Conservation (phyloP, 2,113 vertebrate genomes). For the Mirza zaza region DNA sequence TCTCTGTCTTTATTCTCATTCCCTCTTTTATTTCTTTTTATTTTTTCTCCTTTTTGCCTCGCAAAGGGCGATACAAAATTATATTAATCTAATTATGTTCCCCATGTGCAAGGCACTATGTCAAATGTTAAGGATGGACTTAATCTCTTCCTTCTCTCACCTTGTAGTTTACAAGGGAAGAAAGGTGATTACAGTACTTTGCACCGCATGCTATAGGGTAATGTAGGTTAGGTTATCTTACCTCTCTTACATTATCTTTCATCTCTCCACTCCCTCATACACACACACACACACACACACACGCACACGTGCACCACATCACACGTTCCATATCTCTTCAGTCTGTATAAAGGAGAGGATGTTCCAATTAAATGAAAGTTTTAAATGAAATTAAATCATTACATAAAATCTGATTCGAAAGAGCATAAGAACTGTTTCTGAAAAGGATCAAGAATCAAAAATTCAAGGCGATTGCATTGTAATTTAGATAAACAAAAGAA, state of each 20-base stretch:
- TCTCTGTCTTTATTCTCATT: background rate
- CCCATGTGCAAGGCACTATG: background rate
- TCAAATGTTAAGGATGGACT: background rate
- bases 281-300: background rate
- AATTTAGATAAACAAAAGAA: conserved; percentile 26
- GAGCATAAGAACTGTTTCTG: background rate
- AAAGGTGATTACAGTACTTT: background rate
- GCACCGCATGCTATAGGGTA: background rate
- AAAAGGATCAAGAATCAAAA: conserved; percentile 23
- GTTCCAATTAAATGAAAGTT: conserved; percentile 23
- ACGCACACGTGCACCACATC: background rate
- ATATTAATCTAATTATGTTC: background rate
- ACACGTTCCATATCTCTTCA: background rate
- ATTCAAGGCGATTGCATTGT: background rate
- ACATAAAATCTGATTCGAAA: conserved; percentile 41
- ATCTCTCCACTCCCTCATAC: background rate
- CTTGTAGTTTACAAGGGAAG: background rate
- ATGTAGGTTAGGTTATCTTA: background rate
- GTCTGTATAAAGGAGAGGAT: background rate
- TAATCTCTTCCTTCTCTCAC: background rate
- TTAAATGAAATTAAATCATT: conserved; percentile 54
- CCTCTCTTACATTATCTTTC: background rate
- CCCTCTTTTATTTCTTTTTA: background rate
- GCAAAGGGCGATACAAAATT: background rate
- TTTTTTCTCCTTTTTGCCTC: background rate